Evolutionary conservation across 2,888 invertebrate genomes (phyloP).

Genomic region (Auanema freiburgensis): DNA sequence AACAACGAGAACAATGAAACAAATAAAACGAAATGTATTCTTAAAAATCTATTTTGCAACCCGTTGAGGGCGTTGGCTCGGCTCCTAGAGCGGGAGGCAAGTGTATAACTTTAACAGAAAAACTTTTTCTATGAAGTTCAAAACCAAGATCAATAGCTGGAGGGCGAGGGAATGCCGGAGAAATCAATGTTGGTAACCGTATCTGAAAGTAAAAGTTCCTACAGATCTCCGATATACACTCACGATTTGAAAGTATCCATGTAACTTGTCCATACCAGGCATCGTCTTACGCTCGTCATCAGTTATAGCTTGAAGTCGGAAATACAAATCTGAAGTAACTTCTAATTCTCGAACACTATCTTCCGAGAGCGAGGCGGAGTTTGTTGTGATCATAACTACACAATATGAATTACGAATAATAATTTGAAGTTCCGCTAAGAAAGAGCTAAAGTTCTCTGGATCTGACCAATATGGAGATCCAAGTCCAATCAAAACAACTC

Average conservation of each 20-base stretch:
- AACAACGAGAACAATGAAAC: neutral
- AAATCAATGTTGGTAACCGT: slow-evolving; percentile 15
- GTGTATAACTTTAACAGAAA: slow-evolving; percentile 23
- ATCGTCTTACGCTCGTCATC: slow-evolving; percentile 22
- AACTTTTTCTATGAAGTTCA: slow-evolving; percentile 23
- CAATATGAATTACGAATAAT: slow-evolving; percentile 19
- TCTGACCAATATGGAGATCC: slow-evolving; percentile 20
- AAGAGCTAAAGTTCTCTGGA: slow-evolving; percentile 8
- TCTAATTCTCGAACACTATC: slow-evolving; percentile 9
- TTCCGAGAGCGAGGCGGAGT: slow-evolving; percentile 5
- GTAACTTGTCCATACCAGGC: slow-evolving; percentile 19
- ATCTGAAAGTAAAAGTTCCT: slow-evolving; percentile 6
- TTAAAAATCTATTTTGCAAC: slow-evolving; percentile 19
- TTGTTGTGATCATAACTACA: slow-evolving; percentile 16
- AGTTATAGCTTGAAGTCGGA: slow-evolving; percentile 19
- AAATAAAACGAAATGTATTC: neutral
- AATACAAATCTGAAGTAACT: slow-evolving; percentile 15
- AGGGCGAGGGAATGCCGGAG: slow-evolving; percentile 15
- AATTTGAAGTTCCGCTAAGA: slow-evolving; percentile 15
- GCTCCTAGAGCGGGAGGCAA: slow-evolving; percentile 20
- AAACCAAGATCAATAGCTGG: slow-evolving; percentile 20
- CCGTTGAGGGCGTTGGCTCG: slow-evolving; percentile 7
- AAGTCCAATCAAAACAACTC: slow-evolving; percentile 14
- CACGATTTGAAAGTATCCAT: slow-evolving; percentile 24
- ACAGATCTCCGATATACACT: neutral